phyloP scores from a whole-genome alignment of 2,113 vertebrate species.

The Hemichromis elongatus region DNA sequence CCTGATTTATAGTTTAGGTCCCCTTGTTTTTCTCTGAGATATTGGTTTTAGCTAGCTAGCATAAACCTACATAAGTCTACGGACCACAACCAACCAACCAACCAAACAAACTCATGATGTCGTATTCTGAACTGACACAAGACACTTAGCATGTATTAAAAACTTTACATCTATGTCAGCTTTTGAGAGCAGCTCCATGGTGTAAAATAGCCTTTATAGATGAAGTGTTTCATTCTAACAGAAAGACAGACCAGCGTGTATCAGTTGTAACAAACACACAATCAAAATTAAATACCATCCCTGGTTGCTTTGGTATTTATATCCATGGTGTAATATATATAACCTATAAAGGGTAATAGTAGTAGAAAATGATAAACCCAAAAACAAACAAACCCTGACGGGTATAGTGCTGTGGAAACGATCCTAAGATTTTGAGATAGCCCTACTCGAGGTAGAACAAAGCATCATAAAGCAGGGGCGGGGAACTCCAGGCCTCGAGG shows the following conservation, averaged over 20 bases:
- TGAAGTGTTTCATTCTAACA: not conserved
- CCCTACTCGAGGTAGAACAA: not conserved
- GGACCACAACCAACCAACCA: not conserved
- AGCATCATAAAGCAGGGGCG: not conserved
- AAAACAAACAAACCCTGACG: not conserved
- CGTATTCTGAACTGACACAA: not conserved
- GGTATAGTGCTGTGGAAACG: not conserved
- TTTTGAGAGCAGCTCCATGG: not conserved
- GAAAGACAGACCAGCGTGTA: not conserved
- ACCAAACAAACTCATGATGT: not conserved
- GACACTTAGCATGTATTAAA: not conserved
- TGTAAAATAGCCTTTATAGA: not conserved
- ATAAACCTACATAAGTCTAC: too few relatives aligned
- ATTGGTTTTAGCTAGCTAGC: not conserved
- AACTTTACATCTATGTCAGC: not conserved
- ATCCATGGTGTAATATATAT: not conserved
- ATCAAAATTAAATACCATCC: not conserved
- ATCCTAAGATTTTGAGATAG: not conserved
- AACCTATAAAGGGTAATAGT: not conserved
- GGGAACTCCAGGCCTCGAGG: not conserved
- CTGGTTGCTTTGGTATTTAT: not conserved
- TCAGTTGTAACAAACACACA: not conserved
- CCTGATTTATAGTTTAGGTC: not conserved
- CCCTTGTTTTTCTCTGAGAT: rapidly evolving
- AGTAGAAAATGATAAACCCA: rapidly evolving